A percentile compares a stretch with the other conserved stretches of the same genome.
Evolutionary conservation across 2,797 vertebrate genomes (phyloP).

Genomic region (Capromys pilorides): DNA sequence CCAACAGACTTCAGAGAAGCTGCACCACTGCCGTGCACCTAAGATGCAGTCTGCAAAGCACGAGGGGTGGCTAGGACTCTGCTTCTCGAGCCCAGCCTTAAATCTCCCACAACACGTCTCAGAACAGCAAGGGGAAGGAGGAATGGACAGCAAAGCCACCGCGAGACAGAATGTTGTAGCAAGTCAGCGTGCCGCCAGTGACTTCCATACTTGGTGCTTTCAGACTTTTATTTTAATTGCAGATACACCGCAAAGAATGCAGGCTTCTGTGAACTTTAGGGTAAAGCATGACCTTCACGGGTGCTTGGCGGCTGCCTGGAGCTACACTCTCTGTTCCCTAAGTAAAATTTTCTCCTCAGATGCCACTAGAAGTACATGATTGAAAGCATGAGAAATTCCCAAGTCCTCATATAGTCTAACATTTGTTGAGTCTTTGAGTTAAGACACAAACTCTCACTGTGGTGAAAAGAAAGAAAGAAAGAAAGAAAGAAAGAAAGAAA

Average conservation of each 20-base stretch:
- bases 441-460: background rate
- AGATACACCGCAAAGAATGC: background rate
- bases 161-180: too few relatives aligned
- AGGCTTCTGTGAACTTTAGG: background rate
- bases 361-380: background rate
- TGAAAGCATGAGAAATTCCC: slow-evolving; percentile 6
- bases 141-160: background rate
- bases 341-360: background rate
- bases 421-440: background rate
- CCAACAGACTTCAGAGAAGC: background rate
- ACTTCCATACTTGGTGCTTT: background rate
- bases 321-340: background rate
- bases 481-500: too few relatives aligned
- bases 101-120: background rate
- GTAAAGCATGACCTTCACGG: background rate
- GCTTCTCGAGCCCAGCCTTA: background rate
- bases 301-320: background rate
- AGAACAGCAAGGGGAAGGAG: background rate
- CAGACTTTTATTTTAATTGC: background rate
- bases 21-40: background rate
- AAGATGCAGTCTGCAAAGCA: background rate
- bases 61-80: background rate
- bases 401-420: background rate
- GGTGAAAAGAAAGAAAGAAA: background rate
- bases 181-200: too few relatives aligned